phyloP scores from a whole-genome alignment of 2,888 invertebrate species.

The Lumbricus terrestris region DNA sequence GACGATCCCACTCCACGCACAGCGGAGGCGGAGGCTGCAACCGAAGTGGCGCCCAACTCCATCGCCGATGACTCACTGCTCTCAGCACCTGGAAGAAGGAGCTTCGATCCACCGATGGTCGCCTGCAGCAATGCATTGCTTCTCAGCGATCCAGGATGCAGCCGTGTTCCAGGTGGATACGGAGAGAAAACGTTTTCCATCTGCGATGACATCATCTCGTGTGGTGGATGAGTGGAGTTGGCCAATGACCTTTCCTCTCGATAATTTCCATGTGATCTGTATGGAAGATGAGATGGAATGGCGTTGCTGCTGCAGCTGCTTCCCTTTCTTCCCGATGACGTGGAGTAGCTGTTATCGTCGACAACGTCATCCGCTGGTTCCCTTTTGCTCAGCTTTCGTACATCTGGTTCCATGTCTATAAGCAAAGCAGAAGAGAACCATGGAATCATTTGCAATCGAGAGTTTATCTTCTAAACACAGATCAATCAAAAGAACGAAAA shows the following conservation, averaged over 20 bases:
- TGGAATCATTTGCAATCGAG: neutral
- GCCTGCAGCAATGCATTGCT: neutral
- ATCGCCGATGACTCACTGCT: neutral
- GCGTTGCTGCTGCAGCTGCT: neutral
- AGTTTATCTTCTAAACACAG: neutral
- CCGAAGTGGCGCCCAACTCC: neutral
- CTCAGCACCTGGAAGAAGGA: neutral
- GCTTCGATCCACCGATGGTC: neutral
- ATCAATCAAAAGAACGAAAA: neutral
- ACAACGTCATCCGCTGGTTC: neutral
- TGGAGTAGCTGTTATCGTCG: neutral
- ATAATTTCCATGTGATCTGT: neutral
- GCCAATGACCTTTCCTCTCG: neutral
- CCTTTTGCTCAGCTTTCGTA: neutral
- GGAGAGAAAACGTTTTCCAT: neutral
- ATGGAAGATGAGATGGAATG: neutral
- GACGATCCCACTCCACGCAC: neutral
- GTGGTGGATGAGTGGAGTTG: neutral
- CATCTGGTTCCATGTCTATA: neutral
- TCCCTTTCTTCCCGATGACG: neutral
- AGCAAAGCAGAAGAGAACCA: neutral
- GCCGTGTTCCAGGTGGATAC: neutral
- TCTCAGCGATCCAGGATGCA: neutral
- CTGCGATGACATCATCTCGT: neutral
- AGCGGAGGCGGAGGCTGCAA: neutral